Conservation (phyloP, 2,888 invertebrate species). For the Brachypalpus laphriformis region DNA sequence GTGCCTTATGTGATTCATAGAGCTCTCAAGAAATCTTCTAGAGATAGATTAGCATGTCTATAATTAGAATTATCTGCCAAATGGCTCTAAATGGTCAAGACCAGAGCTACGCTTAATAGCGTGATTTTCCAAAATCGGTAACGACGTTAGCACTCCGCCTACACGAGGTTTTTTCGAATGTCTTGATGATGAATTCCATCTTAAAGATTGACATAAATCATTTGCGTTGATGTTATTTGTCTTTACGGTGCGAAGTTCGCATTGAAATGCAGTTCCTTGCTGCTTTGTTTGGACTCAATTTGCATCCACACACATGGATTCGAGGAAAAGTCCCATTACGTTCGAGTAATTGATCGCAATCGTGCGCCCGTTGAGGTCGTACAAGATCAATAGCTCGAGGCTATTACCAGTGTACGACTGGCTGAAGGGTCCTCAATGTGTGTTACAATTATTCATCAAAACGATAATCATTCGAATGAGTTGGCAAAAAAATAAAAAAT, state of each 20-base stretch:
- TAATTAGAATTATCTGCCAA: no score
- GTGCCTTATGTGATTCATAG: conserved; percentile 1
- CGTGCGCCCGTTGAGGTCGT: conserved; percentile 7
- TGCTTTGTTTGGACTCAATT: conserved; percentile 15
- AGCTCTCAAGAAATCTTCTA: neutral
- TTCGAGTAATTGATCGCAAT: conserved; percentile 2
- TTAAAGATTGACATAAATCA: conserved; percentile 26
- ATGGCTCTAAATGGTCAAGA: no score
- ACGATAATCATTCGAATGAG: neutral
- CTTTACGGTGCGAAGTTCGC: neutral
- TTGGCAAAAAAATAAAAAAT: no score
- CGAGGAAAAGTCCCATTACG: neutral
- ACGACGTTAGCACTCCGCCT: neutral
- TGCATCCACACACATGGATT: conserved; percentile 16
- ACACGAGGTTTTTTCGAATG: neutral
- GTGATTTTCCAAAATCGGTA: conserved; percentile 11
- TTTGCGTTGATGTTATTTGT: neutral
- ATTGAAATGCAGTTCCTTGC: conserved; percentile 26
- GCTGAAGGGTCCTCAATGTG: conserved; percentile 32
- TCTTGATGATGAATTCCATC: neutral
- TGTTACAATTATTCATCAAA: conserved; percentile 24
- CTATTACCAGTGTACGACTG: conserved; percentile 6
- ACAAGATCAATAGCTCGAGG: conserved; percentile 47
- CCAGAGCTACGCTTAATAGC: neutral
- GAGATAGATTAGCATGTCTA: no score